phyloP scores from a whole-genome alignment of 1,140 invertebrate species.

The Calosoma granatense region DNA sequence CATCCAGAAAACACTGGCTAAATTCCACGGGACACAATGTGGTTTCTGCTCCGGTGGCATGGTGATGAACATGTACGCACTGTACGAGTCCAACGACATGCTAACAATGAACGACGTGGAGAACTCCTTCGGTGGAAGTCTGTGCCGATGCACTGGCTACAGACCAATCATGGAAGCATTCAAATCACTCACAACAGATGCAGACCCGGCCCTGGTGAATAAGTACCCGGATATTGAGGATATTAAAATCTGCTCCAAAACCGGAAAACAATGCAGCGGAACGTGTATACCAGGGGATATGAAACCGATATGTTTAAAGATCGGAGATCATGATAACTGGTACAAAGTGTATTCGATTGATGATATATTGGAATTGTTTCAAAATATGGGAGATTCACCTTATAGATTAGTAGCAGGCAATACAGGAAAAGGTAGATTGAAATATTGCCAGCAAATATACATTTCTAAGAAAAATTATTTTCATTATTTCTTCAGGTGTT shows the following conservation, averaged over 20 bases:
- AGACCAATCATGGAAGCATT: conserved; percentile 75
- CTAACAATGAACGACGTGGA: conserved; percentile 60
- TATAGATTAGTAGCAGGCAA: conserved; percentile 57
- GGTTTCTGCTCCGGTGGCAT: conserved; percentile 77
- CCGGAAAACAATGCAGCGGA: conserved; percentile 13
- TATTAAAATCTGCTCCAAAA: conserved; percentile 17
- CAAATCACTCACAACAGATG: conserved; percentile 60
- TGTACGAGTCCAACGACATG: conserved; percentile 32
- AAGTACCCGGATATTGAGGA: conserved; percentile 52
- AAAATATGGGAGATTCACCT: conserved; percentile 34
- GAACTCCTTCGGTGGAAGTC: conserved; percentile 68
- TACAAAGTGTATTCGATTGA: conserved; percentile 41
- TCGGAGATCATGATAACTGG: conserved; percentile 34
- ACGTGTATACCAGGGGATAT: conserved; percentile 19
- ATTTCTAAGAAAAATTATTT: no score
- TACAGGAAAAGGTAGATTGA: conserved; percentile 61
- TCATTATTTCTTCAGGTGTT: conserved; percentile 46
- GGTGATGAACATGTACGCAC: conserved; percentile 76
- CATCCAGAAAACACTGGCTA: conserved; percentile 54
- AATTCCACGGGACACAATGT: conserved; percentile 68
- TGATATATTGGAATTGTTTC: conserved; percentile 46
- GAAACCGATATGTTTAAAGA: background rate
- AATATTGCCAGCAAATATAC: no score
- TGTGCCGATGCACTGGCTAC: conserved; percentile 83
- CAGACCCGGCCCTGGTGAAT: conserved; percentile 35